Percentiles rank a stretch among this genome's conserved stretches.
phyloP scores from a whole-genome alignment of 2,113 vertebrate genomes.

The Ciconia boyciana region DNA sequence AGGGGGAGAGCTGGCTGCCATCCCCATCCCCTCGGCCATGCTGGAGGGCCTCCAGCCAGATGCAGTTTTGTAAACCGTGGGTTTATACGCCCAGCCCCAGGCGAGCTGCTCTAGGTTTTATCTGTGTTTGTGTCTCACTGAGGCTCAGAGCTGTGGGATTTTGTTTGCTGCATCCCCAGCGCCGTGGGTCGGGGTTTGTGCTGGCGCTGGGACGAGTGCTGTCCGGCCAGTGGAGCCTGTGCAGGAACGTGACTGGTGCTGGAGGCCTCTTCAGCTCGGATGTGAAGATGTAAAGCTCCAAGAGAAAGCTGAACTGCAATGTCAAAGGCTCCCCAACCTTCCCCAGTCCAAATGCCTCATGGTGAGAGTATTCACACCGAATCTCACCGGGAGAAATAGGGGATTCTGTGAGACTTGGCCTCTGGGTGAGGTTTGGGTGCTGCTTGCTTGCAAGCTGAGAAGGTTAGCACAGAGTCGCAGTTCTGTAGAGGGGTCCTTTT shows the following conservation, averaged over 20 bases:
- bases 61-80: neutral
- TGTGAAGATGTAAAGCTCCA: neutral
- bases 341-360: neutral
- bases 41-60: neutral
- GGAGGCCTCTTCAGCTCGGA: neutral
- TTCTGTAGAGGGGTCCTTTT: neutral
- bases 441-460: neutral
- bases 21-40: neutral
- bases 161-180: neutral
- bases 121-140: neutral
- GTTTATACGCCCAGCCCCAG: neutral
- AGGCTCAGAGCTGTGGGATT: neutral
- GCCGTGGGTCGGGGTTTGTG: accelerated
- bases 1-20: accelerated
- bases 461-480: neutral
- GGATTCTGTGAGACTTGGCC: neutral
- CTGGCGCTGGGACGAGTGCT: neutral
- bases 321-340: neutral
- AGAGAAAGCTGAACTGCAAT: neutral
- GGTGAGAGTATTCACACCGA: neutral
- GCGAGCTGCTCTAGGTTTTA: neutral
- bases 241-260: accelerated
- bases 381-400: neutral
- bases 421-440: neutral
- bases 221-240: accelerated